Base-by-base conservation (phyloP, 2,797 vertebrate species). In the Poeciliopsis infans region DNA sequence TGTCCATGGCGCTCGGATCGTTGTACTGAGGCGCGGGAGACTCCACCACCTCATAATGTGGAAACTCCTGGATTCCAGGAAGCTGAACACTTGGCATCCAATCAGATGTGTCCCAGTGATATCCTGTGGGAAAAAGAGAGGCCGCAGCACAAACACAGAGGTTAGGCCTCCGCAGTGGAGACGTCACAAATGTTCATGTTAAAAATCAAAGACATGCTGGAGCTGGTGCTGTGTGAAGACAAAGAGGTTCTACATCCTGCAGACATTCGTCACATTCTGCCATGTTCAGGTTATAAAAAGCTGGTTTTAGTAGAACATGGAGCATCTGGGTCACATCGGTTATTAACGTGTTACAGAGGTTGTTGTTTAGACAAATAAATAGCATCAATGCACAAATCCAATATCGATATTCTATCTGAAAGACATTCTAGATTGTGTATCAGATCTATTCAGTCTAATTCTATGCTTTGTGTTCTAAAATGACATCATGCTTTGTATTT, bases 71-170 rank as follows among this genome's bases (percentile, higher is more conserved):
- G 93, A 99, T 99, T 95, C 97, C 98, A 91, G 98, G 98, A 95
- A 99, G 95, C 89, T 98, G 98, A 93, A 97, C 97, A 69, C 95
- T 97, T 71, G 98, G 98, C 98, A 99, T 99, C 98, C 98, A 99
- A 90, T 99, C 98, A 91, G 98, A 99, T 68, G 98, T 99, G 95
- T 99, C 98, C 98, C 98, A 99, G 95, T 99, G 98, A 93, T 99
- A 99, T 93, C 97, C 98, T 99, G 90, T 49, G 51, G 7, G 72
- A 88, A 0, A 7, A 46, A n/a, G 23, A 79, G n/a, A 79, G 28
- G 57, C 59, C 5, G 31, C 31, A 82, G 74, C 83, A 85, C n/a
- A 83, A 25, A 83, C 43, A 53, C 53, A 69, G 4, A 7, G 2
- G 4, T 89, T 46, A 86, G 43, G 15, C 5, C 7, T 33, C 8